Evolutionary conservation across 2,797 vertebrate species (phyloP), one percentile per base, ranked within the genome.

Genomic region (Bradypus variegatus): DNA sequence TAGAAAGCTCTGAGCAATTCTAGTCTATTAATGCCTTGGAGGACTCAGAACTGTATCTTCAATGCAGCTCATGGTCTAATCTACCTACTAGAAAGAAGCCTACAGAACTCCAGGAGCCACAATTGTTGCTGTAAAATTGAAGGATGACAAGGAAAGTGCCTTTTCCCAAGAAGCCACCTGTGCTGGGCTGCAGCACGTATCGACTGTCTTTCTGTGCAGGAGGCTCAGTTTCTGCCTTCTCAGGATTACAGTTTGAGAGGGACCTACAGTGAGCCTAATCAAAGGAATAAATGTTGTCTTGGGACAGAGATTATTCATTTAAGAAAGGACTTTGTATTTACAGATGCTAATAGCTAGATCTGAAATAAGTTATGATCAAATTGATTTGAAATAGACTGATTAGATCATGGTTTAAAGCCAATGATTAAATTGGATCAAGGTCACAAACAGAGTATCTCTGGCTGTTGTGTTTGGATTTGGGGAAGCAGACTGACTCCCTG

Each of bases 91-190:
- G 64, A 70, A 89, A 88, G 69, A 65, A 85, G 53, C 27, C 50
- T 27, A 31, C 23, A 82, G 27, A 60, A 38, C 45, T 87, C 65
- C 9, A 60, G 65, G 53, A 84, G 53, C 65, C 65, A 80, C 36
- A 64, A 72, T 23, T 10, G 36, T 79, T 93, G 64, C 86, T 91
- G 14, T 88, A 62, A 95, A 88, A 91, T 76, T 83, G 88, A 18
- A 92, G 18, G 36, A 67, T 7, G 58, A 78, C 33, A 62, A 82
- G 80, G 67, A 27, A 19, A 64, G 29, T 58, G 21, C 21, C 31
- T 55, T 80, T 60, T 79, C 36, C 78, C 53, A 21, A 64, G 38
- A 33, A 76, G 67, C 19, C 48, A 23, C 1, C 0, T 77, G 14
- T 69, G 36, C 64, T 81, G 60, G 67, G 48, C 78, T 41, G 41